Evolutionary conservation across 2,888 invertebrate species (phyloP), one percentile per base, ranked within the genome.

Genomic region (Patella depressa): DNA sequence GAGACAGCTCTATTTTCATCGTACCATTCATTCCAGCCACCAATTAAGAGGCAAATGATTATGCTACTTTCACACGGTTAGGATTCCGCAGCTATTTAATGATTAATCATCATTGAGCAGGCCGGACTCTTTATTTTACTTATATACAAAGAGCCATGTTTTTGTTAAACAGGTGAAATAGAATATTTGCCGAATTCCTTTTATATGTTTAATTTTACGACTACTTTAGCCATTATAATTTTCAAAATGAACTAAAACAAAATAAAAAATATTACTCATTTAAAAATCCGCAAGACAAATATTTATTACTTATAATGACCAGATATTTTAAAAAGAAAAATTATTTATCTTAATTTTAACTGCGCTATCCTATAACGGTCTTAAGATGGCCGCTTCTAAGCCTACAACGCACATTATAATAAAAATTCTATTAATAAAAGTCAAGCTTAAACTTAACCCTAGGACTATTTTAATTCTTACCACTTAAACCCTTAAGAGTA

Each of bases 21-120:
- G 91, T 94, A 93, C 94, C 95, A 88, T 95, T 95, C 95, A 95
- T 95, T 92, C 95, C 91, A 95, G 95, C 93, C 94, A 93, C 91
- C 93, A 95, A 94, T 95, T 94, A 95, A 95, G 82, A 79, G 84
- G 78, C 85, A 83, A 85, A 79, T 85, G 79, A 86, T 86, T 86
- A 84, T 82, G 86, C 86, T 87, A 86, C 86, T 86, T 87, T 87
- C 78, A 86, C 85, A 86, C 87, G 82, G 86, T 87, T 80, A 86
- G 79, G 78, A 78, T 86, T 85, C 85, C 84, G 87, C 87, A 83
- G 85, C 88, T 84, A 82, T 87, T 88, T 73, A 85, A 85, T 57
- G 24, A 34, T 72, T 29, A 34, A 34, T 75, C 24, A 19, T 82
- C 88, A 88, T 82, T 81, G 87, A 84, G 88, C 88, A 88, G 88